Evolutionary conservation across 2,113 vertebrate species (phyloP), one percentile per base, ranked within the genome.

Genomic region (Gopherus evgoodei): DNA sequence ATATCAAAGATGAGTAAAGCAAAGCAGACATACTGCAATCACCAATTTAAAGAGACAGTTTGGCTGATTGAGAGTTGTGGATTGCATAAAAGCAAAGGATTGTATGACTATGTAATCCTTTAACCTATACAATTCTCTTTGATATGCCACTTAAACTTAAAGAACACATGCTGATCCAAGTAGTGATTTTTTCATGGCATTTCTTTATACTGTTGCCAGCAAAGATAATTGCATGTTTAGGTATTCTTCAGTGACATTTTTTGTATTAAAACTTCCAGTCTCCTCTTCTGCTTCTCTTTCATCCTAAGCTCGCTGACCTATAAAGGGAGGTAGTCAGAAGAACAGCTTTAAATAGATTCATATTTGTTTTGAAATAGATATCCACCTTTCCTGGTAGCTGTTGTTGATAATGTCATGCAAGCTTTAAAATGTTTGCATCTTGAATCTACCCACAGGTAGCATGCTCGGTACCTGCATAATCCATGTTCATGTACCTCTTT

Each of bases 231-330:
- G 38, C 8, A 1, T 87, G 59, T 35, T 93, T 96, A 59, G 5
- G 87, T 85, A 49, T 76, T 29, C 14, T 83, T 90, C 52, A 3
- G 3, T 69, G 79, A 65, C 12, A 12, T 29, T 47, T 31, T 78
- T 82, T 80, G 59, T 81, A 83, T 78, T 83, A 54, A 82, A 94
- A 90, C 8, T 35, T 85, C 1, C 21, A 42, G 14, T 38, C 92
- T 78, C 79, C 78, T 80, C 29, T 91, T 53, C 19, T 52, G 50
- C n/a, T 88, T 89, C 85, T 94, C 54, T 95, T 89, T 72, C 13
- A 81, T 93, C 27, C 49, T 12, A 83, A 56, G 52, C 62, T 89
- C 31, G 90, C 21, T 65, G 2, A 1, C 8, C 19, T 35, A 62
- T 83, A 52, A 84, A 78, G 13, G 21, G 75, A 65, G 35, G 11